A percentile compares a stretch with the other conserved stretches of the same genome.
These are phyloP conservation scores for Dicaeum eximium DNA, from an alignment of 2,113 vertebrate genomes.

Conservation along the genomic window DNA sequence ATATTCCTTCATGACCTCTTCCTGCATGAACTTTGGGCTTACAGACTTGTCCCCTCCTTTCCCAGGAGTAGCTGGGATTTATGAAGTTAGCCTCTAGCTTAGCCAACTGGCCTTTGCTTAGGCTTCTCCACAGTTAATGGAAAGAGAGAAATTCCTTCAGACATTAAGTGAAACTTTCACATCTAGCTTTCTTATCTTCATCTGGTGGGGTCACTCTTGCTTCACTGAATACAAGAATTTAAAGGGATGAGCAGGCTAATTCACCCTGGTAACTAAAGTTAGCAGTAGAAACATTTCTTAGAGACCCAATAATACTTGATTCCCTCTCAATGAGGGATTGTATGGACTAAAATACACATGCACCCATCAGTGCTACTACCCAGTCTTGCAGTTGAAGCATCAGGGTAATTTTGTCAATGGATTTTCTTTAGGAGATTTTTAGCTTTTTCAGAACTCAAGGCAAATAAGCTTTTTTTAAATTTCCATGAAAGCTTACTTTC, in stretches of 20 bases:
- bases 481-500: background rate
- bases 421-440: background rate
- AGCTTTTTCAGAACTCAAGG: background rate
- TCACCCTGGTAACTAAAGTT: background rate
- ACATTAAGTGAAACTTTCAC: background rate
- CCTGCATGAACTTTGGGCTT: background rate
- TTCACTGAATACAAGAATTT: background rate
- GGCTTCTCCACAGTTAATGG: background rate
- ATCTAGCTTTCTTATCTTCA: background rate
- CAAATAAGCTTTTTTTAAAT: background rate
- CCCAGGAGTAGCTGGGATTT: background rate
- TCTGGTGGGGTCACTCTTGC: slow-evolving; percentile 45
- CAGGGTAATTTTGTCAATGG: background rate
- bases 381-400: background rate
- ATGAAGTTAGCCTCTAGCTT: background rate
- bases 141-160: background rate
- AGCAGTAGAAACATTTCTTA: background rate
- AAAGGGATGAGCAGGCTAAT: background rate
- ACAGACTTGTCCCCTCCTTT: background rate
- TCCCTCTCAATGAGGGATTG: background rate
- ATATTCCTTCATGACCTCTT: background rate
- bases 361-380: background rate
- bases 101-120: background rate
- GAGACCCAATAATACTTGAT: background rate
- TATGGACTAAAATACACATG: background rate